Percentiles rank a stretch among this genome's conserved stretches.
Evolutionary conservation across 2,113 vertebrate genomes (phyloP).

Genomic region (Lepisosteus osseus): DNA sequence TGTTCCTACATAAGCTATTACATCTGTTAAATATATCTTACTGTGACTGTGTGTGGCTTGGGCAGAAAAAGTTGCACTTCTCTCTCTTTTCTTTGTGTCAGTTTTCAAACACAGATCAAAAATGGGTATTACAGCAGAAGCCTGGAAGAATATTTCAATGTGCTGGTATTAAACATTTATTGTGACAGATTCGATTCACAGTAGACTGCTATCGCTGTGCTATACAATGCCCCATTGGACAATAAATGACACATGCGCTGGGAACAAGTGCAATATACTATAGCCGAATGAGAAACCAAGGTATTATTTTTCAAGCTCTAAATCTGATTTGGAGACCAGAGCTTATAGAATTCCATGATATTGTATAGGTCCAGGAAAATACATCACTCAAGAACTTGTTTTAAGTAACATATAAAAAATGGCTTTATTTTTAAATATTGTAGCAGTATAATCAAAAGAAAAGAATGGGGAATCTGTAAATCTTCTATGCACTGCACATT

Average conservation of each 20-base stretch:
- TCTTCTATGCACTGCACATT: too few relatives aligned
- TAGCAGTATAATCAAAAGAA: too few relatives aligned
- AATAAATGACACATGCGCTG: not conserved
- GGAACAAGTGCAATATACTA: conserved; percentile 3
- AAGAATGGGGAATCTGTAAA: too few relatives aligned
- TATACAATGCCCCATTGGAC: conserved; percentile 11
- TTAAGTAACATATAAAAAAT: not conserved
- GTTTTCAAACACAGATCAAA: conserved; percentile 18
- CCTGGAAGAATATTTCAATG: conserved; percentile 14
- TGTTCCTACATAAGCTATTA: too few relatives aligned
- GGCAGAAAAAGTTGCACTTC: too few relatives aligned
- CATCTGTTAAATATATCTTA: too few relatives aligned
- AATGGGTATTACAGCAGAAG: conserved; percentile 15
- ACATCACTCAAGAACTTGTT: not conserved
- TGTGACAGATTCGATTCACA: conserved; percentile 27
- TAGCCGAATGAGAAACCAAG: not conserved
- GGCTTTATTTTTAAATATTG: too few relatives aligned
- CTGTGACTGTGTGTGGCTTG: too few relatives aligned
- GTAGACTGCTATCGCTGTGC: conserved; percentile 12
- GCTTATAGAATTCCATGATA: conserved; percentile 8
- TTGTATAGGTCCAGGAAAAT: conserved; percentile 2
- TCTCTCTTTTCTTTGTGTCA: too few relatives aligned
- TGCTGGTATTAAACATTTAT: conserved; percentile 29
- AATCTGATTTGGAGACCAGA: conserved; percentile 20
- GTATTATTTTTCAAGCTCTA: conserved; percentile 8